Evolutionary conservation across 2,888 invertebrate genomes (phyloP), one percentile per base, ranked within the genome.

Genomic region (Thymelicus sylvestris): DNA sequence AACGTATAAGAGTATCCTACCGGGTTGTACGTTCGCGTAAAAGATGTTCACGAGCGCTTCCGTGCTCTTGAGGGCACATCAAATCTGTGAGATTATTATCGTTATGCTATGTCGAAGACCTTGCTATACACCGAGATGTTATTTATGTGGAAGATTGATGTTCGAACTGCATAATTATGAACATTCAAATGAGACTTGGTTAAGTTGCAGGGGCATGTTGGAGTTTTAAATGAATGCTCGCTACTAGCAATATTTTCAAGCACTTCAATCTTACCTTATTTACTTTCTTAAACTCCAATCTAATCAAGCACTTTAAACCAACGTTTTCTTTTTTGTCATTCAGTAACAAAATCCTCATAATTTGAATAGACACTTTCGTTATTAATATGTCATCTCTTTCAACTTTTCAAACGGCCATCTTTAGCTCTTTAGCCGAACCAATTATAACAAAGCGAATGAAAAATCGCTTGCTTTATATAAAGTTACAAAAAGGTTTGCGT

Each of bases 391-490:
- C 60, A 60, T 6, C 7, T 13, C 39, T 5, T 59, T n/a, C 10
- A 60, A 15, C 39, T 41, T 60, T 60, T 60, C 19, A 39, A 15
- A 15, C 0, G 7, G n/a, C 19, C 0, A 38, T n/a, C 31, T 38
- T 57, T 57, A 31, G 57, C 38, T 57, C 57, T 57, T 57, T 48
- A 63, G 19, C 24, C 13, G 15, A 64, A 15, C 38, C 48, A 48
- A 64, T 64, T 64, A 64, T 12, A 64, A 50, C 64, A 50, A 39
- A 64, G 64, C 64, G 50, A 64, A 64, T 64, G 64, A 64, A 50
- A 38, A 64, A 64, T 50, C 50, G 64, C 38, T 64, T 50, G 64
- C 50, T 13, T 63, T 63, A 1, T 64, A 50, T 15, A 48, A 50
- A 60, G 41, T 41, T 15, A 50, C 50, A 64, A 50, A 48, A 50